phyloP scores from a whole-genome alignment of 1,140 invertebrate genomes.

The Adelges cooleyi region DNA sequence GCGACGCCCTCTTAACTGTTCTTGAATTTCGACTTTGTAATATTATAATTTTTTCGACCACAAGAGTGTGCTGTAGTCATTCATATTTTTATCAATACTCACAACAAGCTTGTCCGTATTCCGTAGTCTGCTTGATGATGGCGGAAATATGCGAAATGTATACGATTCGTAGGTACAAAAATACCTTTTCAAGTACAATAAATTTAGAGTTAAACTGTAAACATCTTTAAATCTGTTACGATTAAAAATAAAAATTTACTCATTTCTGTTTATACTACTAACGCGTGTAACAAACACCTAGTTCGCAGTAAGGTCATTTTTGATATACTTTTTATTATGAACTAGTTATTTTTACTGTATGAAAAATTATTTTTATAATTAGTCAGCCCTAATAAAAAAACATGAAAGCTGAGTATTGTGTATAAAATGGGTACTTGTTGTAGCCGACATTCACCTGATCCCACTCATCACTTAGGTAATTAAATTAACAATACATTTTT shows the following conservation, averaged over 20 bases:
- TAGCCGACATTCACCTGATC: constrained; percentile 34
- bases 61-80: neutral
- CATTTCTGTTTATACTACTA: too few relatives aligned
- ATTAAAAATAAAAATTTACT: neutral
- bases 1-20: too few relatives aligned
- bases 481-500: neutral
- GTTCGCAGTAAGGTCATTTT: neutral
- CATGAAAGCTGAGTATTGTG: neutral
- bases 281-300: neutral
- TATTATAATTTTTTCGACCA: neutral
- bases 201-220: neutral
- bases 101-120: too few relatives aligned
- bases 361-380: neutral
- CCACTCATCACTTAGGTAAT: constrained; percentile 33
- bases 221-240: neutral
- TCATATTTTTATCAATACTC: constrained; percentile 16
- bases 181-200: neutral
- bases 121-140: too few relatives aligned
- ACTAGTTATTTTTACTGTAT: neutral
- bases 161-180: neutral
- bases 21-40: too few relatives aligned
- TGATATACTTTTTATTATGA: neutral
- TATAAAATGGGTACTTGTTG: constrained; percentile 37
- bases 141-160: neutral
- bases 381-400: neutral